Evolutionary conservation across 2,888 invertebrate species (phyloP), one percentile per base, ranked within the genome.

Genomic region (Synergus umbraculus): DNA sequence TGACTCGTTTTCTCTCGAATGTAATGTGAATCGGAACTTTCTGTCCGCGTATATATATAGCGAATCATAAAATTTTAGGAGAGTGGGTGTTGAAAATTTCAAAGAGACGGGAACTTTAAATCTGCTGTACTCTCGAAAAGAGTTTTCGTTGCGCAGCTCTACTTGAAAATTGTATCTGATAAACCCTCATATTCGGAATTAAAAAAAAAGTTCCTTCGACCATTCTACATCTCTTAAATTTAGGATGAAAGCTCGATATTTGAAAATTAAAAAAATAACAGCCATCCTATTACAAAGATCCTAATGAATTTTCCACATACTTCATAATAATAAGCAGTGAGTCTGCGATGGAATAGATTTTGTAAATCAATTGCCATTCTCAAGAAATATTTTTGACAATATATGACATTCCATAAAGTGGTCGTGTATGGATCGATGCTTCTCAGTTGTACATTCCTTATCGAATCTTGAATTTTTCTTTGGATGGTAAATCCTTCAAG

Each of bases 11-110:
- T 54, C 73, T 73, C 12, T 58, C 37, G 13, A 29, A 29, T 63
- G 12, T 73, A 58, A 73, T 73, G 73, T n/a, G 73, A 54, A 73
- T 73, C 12, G 41, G n/a, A 73, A 73, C 73, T 73, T 73, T 73
- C 37, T 54, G n/a, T 54, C 54, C 54, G 12, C 73, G 37, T 73
- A 12, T 73, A 43, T 43, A 69, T 43, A 69, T 29, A 29, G 22
- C 66, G 66, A 58, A 29, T 67, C 44, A 46, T 18, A 46, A 46
- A 13, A 69, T 29, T 63, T 63, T 63, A 29, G 13, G 12, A 18
- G 5, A 63, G 29, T 63, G 29, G 12, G 29, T 63, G 63, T 10
- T 29, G 63, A 63, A 29, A 29, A 63, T 73, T 73, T 54, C 5
- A 41, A 41, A 73, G 37, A 10, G 54, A 54, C 41, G 12, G 5